phyloP scores from a whole-genome alignment of 2,113 vertebrate species.

The Myotis brandtii region DNA sequence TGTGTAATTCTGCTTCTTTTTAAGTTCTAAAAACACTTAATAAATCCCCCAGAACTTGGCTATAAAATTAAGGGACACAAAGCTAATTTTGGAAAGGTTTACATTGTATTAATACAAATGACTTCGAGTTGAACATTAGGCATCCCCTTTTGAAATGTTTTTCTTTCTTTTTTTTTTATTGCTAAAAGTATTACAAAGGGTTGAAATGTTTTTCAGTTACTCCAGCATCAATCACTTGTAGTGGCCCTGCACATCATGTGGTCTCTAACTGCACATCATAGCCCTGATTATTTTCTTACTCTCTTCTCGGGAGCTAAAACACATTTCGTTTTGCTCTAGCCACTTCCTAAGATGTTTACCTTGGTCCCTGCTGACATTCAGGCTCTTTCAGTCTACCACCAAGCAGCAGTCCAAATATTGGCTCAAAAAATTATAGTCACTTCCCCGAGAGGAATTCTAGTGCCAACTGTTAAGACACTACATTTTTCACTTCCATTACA shows the following conservation, averaged over 20 bases:
- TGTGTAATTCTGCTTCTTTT: neutral
- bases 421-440: neutral
- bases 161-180: no score
- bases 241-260: neutral
- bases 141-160: neutral
- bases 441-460: neutral
- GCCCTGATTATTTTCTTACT: neutral
- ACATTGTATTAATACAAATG: neutral
- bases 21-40: neutral
- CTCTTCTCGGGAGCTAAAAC: neutral
- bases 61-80: neutral
- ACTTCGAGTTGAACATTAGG: neutral
- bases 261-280: neutral
- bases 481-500: neutral
- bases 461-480: neutral
- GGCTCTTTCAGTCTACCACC: neutral
- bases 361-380: neutral
- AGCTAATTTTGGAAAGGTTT: conserved; percentile 30
- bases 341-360: neutral
- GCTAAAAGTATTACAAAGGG: no score
- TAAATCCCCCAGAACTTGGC: neutral
- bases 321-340: neutral
- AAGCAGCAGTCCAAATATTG: neutral
- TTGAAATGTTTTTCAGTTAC: neutral
- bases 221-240: neutral